Percentiles rank a stretch among this genome's conserved stretches.
These are phyloP conservation scores for Mormyrus iriodes DNA, from an alignment of 2,113 vertebrate species.

Conservation along the genomic window DNA sequence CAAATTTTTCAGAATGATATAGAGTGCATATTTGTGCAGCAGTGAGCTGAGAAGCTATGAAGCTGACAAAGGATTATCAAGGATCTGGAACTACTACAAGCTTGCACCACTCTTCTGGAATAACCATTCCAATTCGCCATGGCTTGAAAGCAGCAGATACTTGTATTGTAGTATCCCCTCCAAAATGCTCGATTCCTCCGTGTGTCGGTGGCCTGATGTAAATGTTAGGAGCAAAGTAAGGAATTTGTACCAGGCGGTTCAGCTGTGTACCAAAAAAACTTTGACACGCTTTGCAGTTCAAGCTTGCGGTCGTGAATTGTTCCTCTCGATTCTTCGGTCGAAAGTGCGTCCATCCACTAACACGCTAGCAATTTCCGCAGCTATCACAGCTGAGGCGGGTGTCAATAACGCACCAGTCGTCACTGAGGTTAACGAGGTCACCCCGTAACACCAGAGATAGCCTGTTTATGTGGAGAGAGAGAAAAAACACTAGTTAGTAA, in stretches of 20 bases:
- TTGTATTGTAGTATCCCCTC: background rate
- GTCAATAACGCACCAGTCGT: background rate
- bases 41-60: background rate
- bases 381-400: background rate
- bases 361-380: background rate
- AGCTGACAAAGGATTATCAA: background rate
- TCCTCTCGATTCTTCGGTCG: background rate
- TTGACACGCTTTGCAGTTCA: background rate
- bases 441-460: background rate
- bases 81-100: background rate
- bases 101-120: background rate
- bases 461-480: background rate
- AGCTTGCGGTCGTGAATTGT: background rate
- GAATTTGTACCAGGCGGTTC: background rate
- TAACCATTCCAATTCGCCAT: background rate
- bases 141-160: background rate
- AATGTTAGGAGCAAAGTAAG: background rate
- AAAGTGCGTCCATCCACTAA: background rate
- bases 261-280: background rate
- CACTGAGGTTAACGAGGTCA: background rate
- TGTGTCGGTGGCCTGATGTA: background rate
- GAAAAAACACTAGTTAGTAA: background rate
- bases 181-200: background rate
- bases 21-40: background rate
- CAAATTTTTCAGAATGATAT: background rate